Evolutionary conservation across 2,113 vertebrate species (phyloP).

Genomic region (Leucopsar rothschildi): DNA sequence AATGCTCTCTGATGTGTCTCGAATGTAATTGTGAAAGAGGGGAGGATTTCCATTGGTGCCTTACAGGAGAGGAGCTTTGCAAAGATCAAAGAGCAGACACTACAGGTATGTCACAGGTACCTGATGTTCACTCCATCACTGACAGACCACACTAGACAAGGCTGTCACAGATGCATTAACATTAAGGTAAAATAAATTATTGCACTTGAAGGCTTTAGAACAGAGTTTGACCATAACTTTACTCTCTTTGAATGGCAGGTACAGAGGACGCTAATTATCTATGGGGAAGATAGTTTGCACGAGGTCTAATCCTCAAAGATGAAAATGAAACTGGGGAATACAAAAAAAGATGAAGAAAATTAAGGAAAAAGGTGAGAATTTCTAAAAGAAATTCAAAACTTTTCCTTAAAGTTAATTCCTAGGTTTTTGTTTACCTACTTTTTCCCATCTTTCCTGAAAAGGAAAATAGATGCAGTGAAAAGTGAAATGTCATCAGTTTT

Average conservation of each 20-base stretch:
- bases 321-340: not conserved
- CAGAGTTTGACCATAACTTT: not conserved
- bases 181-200: not conserved
- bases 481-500: not conserved
- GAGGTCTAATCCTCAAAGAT: not conserved
- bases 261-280: not conserved
- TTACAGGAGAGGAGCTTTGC: not conserved
- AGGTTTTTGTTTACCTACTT: not conserved
- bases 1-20: not conserved
- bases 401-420: not conserved
- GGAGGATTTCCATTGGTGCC: not conserved
- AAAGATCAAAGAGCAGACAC: not conserved
- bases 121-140: not conserved
- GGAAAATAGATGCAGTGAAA: not conserved
- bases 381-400: not conserved
- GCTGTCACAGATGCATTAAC: not conserved
- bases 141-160: not conserved
- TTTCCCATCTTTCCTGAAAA: not conserved
- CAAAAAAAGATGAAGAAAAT: not conserved
- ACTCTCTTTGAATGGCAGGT: not conserved
- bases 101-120: not conserved
- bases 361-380: not conserved
- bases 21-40: not conserved
- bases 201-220: not conserved
- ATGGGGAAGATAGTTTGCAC: not conserved